phyloP scores from a whole-genome alignment of 53 echinoderm and acorn worm genomes.

The Luidia sarsii region DNA sequence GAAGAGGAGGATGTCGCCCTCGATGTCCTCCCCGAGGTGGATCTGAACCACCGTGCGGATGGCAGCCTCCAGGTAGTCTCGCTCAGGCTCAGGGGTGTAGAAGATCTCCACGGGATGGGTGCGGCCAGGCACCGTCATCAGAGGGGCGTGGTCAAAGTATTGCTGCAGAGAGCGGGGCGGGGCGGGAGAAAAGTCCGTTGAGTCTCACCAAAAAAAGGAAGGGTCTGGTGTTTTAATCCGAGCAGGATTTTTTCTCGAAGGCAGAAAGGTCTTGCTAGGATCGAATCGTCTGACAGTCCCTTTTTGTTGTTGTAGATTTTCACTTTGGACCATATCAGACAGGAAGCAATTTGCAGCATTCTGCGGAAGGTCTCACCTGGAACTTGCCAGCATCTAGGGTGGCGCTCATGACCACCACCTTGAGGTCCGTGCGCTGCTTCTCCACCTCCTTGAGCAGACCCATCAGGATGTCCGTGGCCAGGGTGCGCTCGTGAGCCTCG shows the following conservation, averaged over 20 bases:
- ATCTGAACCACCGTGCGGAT: slow-evolving; percentile 93
- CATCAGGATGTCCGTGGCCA: slow-evolving; percentile 98
- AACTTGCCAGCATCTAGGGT: slow-evolving; percentile 99
- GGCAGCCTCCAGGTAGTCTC: slow-evolving; percentile 92
- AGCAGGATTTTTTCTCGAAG: too few species aligned
- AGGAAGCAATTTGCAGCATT: too few species aligned
- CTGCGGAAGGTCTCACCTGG: too few species aligned
- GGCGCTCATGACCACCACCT: slow-evolving; percentile 97
- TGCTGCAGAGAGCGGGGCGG: slow-evolving; percentile 27
- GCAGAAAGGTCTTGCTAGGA: too few species aligned
- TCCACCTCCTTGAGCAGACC: slow-evolving; percentile 97
- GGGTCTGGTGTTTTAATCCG: too few species aligned
- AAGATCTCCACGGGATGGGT: slow-evolving; percentile 97
- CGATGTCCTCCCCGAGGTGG: slow-evolving; percentile 92
- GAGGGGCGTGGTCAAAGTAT: slow-evolving; percentile 90
- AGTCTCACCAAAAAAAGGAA: too few species aligned
- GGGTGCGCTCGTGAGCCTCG: slow-evolving; percentile 96
- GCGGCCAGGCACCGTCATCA: slow-evolving; percentile 95
- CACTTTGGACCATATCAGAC: too few species aligned
- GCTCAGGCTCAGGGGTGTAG: slow-evolving; percentile 96
- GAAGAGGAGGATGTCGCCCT: slow-evolving; percentile 85
- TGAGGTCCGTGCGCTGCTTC: slow-evolving; percentile 85
- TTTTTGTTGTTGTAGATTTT: too few species aligned
- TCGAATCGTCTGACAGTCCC: too few species aligned
- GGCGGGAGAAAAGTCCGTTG: not conserved